Conservation (phyloP, 2,113 vertebrate genomes). For the Pheucticus melanocephalus region DNA sequence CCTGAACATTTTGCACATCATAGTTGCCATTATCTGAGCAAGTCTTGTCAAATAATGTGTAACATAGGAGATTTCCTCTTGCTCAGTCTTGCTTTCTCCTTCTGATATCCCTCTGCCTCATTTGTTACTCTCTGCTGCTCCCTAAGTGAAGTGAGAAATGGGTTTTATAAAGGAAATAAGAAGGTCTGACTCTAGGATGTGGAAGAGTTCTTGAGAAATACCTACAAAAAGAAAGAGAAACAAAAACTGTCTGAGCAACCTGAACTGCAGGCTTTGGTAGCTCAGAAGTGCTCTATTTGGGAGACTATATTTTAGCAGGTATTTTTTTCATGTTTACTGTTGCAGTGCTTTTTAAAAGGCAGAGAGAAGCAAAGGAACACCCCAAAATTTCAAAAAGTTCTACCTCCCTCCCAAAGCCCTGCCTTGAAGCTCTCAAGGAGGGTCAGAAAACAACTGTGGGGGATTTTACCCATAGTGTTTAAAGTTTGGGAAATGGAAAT, state of each 20-base stretch:
- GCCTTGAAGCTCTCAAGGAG: neutral
- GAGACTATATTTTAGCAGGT: neutral
- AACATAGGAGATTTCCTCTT: neutral
- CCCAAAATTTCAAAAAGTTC: neutral
- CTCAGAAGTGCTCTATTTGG: neutral
- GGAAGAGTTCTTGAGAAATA: neutral
- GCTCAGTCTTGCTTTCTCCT: neutral
- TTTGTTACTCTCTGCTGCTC: neutral
- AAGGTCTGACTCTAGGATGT: neutral
- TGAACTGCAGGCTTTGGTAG: neutral
- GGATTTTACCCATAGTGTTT: neutral
- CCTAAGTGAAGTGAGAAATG: neutral
- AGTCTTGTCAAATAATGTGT: neutral
- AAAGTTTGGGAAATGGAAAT: neutral
- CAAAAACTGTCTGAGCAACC: neutral
- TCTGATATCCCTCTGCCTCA: neutral
- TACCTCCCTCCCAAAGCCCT: neutral
- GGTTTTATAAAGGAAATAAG: neutral
- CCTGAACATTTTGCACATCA: neutral
- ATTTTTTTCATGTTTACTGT: neutral
- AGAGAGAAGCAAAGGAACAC: neutral
- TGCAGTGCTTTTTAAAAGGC: neutral
- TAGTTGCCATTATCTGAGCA: neutral
- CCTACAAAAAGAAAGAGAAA: neutral
- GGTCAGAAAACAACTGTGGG: neutral